Conservation (phyloP, 2,113 vertebrate species). For the Odocoileus virginianus region DNA sequence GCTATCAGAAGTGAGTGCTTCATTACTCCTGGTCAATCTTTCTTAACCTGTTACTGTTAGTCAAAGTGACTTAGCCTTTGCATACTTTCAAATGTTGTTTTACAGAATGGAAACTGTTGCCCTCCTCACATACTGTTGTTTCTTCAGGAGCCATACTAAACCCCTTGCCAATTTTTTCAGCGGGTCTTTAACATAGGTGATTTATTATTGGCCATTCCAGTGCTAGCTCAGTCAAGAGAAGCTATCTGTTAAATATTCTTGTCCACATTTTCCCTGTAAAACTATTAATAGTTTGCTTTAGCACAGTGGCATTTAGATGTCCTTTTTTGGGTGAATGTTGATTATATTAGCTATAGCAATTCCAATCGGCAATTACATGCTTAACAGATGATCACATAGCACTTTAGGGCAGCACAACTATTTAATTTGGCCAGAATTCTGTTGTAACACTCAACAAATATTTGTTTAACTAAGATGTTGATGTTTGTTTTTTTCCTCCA, state of each 20-base stretch:
- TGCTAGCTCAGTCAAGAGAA: background rate
- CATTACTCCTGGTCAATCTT: background rate
- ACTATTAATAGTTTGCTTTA: background rate
- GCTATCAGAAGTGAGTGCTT: background rate
- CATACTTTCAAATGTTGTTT: background rate
- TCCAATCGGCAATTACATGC: background rate
- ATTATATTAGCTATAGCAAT: background rate
- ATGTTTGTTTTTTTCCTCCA: background rate
- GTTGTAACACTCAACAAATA: background rate
- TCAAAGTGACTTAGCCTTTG: background rate
- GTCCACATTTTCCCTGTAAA: background rate
- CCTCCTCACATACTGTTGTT: background rate
- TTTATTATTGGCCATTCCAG: background rate
- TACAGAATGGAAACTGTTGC: background rate
- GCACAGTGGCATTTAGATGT: background rate
- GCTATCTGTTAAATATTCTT: background rate
- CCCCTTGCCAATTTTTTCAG: background rate
- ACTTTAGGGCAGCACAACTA: background rate
- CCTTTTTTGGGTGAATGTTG: background rate
- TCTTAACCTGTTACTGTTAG: background rate
- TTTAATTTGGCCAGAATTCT: background rate
- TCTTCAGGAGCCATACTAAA: background rate
- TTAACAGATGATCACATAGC: background rate
- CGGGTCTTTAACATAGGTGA: background rate
- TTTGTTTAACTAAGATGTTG: background rate